Conservation (phyloP, 37 sponge, comb jelly and placozoan genomes). For the Aphrocallistes beatrix region DNA sequence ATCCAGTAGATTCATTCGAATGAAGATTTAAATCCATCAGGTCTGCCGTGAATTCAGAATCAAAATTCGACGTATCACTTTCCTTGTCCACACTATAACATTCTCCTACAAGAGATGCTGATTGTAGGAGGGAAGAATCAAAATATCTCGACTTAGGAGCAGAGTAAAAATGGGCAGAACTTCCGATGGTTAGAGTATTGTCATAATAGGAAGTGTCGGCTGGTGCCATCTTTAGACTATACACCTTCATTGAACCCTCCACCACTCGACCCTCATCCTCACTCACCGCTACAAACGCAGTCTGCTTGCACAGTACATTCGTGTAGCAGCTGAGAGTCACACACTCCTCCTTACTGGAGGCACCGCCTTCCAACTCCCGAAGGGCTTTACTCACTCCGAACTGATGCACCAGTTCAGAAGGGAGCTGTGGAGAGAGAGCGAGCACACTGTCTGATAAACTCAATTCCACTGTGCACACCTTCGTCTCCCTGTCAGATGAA, state of each 20-base stretch:
- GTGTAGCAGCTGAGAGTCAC: not conserved
- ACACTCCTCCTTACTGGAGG: not conserved
- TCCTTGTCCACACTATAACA: no score
- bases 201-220: no score
- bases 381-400: constrained; percentile 6
- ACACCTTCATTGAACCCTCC: not conserved
- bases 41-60: no score
- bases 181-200: no score
- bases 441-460: not conserved
- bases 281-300: not conserved
- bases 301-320: not conserved
- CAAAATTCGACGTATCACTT: no score
- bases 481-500: not conserved
- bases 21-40: no score
- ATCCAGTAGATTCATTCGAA: no score
- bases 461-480: not conserved
- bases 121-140: no score
- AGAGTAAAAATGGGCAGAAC: no score
- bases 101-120: no score
- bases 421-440: not conserved
- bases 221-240: not conserved
- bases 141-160: no score
- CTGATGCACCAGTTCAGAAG: not conserved
- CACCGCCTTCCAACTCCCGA: not conserved
- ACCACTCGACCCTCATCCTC: not conserved